Conservation (phyloP, 2,797 vertebrate genomes). For the Iguana delicatissima region DNA sequence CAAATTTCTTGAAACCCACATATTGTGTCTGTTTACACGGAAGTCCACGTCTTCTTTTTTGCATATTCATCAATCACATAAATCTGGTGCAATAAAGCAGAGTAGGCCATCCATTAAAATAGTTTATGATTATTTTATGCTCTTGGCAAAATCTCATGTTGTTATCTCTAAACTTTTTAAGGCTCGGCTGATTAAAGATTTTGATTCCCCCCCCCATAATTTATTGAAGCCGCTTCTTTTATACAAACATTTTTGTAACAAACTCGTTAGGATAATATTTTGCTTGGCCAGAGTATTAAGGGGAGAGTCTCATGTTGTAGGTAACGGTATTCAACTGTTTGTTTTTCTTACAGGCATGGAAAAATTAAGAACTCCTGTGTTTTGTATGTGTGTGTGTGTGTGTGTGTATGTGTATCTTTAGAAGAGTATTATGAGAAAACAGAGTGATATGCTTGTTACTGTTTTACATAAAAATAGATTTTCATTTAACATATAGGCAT, state of each 20-base stretch:
- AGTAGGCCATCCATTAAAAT: slow-evolving; percentile 67
- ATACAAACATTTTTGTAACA: slow-evolving; percentile 83
- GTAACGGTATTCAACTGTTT: slow-evolving; percentile 72
- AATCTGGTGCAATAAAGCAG: slow-evolving; percentile 70
- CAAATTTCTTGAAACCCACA: slow-evolving; percentile 53
- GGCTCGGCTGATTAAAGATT: slow-evolving; percentile 69
- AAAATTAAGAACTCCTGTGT: slow-evolving; percentile 48
- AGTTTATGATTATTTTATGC: slow-evolving; percentile 80
- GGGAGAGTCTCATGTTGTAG: slow-evolving; percentile 67
- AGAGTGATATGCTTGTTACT: background rate
- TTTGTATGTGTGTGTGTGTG: slow-evolving; percentile 21
- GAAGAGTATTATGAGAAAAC: slow-evolving; percentile 23
- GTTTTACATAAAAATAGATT: slow-evolving; percentile 7
- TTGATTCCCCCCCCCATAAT: slow-evolving; percentile 69
- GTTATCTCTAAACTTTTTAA: slow-evolving; percentile 75
- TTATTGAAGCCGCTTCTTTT: slow-evolving; percentile 78
- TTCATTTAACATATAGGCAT: slow-evolving; percentile 6
- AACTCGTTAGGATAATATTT: slow-evolving; percentile 81
- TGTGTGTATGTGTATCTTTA: slow-evolving; percentile 3
- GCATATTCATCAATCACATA: slow-evolving; percentile 48
- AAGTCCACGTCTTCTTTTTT: slow-evolving; percentile 57
- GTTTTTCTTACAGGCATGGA: slow-evolving; percentile 61
- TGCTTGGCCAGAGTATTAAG: slow-evolving; percentile 75
- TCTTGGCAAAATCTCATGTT: slow-evolving; percentile 72
- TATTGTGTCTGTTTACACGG: slow-evolving; percentile 54